phyloP scores from a whole-genome alignment of 2,888 invertebrate species.

The Pterostichus niger region DNA sequence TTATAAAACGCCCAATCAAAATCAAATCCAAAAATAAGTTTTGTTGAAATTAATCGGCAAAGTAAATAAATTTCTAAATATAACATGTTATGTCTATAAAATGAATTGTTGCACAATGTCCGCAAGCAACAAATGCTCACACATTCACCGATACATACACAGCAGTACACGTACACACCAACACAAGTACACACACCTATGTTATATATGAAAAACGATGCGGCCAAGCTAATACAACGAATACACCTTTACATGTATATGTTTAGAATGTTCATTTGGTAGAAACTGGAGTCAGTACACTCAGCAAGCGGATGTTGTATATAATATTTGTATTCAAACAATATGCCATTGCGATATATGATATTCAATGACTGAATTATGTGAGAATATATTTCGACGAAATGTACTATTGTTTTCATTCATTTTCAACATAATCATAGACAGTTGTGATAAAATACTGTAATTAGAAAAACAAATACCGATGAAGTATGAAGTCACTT shows the following conservation, averaged over 20 bases:
- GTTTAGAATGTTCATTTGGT: slow-evolving; percentile 62
- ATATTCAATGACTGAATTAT: slow-evolving; percentile 47
- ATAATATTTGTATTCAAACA: slow-evolving; percentile 65
- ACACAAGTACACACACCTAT: slow-evolving; percentile 42
- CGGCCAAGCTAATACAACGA: slow-evolving; percentile 67
- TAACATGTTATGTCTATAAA: neutral
- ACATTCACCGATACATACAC: neutral
- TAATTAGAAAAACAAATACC: no score
- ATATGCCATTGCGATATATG: slow-evolving; percentile 58
- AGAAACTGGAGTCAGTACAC: slow-evolving; percentile 39
- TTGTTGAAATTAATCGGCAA: no score
- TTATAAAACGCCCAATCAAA: no score
- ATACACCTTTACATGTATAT: slow-evolving; percentile 64
- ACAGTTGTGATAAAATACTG: no score
- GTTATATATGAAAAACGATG: slow-evolving; percentile 59
- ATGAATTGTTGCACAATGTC: neutral
- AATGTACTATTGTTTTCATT: neutral
- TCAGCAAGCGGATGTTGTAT: slow-evolving; percentile 60
- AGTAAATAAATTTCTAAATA: no score
- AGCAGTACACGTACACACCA: slow-evolving; percentile 3
- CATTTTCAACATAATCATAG: no score
- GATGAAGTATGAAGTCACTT: no score
- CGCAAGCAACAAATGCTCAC: neutral
- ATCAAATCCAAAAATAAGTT: no score
- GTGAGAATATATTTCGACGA: slow-evolving; percentile 42